Percentiles rank a stretch among this genome's conserved stretches.
Conservation (phyloP, 2,113 vertebrate genomes). For the Gallinago undulata region DNA sequence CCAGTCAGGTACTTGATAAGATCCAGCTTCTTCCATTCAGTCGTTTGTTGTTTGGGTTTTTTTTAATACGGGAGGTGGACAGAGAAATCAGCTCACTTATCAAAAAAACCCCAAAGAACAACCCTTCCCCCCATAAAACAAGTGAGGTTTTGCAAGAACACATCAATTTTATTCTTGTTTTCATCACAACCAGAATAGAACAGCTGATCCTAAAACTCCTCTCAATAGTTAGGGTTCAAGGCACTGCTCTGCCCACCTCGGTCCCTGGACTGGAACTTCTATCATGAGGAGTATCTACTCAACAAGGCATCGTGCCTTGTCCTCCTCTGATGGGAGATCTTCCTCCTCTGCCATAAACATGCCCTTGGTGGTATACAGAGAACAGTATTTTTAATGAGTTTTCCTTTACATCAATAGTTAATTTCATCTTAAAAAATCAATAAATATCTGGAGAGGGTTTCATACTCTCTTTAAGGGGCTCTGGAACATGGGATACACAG, state of each 20-base stretch:
- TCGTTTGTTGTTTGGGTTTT: not conserved
- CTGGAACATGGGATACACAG: not conserved
- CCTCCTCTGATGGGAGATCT: not conserved
- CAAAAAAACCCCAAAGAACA: not conserved
- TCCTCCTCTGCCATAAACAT: not conserved
- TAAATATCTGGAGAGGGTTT: not conserved
- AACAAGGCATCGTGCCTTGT: not conserved
- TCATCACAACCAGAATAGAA: not conserved
- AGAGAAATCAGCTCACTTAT: not conserved
- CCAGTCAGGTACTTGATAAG: rapidly evolving
- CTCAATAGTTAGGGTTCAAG: not conserved
- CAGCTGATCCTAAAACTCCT: not conserved
- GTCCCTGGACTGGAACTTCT: not conserved
- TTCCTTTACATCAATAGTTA: not conserved
- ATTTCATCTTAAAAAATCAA: not conserved
- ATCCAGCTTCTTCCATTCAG: not conserved
- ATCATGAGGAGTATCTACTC: not conserved
- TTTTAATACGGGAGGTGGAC: not conserved
- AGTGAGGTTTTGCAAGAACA: not conserved
- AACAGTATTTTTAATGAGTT: not conserved
- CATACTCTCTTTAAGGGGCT: not conserved
- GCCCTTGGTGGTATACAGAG: not conserved
- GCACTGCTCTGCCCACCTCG: not conserved
- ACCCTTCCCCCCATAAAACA: too few species aligned
- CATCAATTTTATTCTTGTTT: not conserved